Evolutionary conservation across 2,888 invertebrate species (phyloP).

Genomic region (Spilarctia lutea): DNA sequence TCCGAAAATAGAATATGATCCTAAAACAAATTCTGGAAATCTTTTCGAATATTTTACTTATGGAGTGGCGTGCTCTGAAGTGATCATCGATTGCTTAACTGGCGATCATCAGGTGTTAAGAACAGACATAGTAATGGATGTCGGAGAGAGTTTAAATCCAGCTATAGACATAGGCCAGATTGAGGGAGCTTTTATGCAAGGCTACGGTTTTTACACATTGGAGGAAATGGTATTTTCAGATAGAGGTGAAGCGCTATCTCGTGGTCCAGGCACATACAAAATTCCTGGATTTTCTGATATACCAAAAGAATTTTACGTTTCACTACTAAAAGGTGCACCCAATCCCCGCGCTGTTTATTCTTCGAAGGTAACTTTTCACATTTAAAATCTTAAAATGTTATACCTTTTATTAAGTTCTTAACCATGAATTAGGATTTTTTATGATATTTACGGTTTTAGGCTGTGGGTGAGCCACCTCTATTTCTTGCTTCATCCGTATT

Average conservation of each 20-base stretch:
- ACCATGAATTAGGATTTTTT: neutral
- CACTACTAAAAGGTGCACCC: constrained; percentile 92
- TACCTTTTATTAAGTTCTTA: neutral
- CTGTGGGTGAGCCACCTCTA: constrained; percentile 97
- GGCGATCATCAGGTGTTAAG: constrained; percentile 94
- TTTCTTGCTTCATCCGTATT: constrained; percentile 94
- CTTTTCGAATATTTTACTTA: constrained; percentile 92
- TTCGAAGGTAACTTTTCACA: constrained; percentile 89
- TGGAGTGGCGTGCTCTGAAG: constrained; percentile 93
- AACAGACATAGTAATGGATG: constrained; percentile 96
- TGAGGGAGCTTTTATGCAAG: constrained; percentile 95
- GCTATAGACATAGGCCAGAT: constrained; percentile 97
- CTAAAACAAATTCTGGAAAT: constrained; percentile 88
- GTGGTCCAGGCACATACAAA: constrained; percentile 95
- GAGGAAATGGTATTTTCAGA: constrained; percentile 94
- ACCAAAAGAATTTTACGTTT: constrained; percentile 93
- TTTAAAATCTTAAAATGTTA: neutral
- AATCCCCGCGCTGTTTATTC: constrained; percentile 95
- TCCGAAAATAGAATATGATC: constrained; percentile 88
- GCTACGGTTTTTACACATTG: constrained; percentile 93
- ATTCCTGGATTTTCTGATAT: constrained; percentile 94
- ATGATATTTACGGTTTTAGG: constrained; percentile 83
- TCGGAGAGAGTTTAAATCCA: constrained; percentile 95
- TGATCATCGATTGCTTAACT: constrained; percentile 95
- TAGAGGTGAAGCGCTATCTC: constrained; percentile 89